A percentile compares a stretch with the other conserved stretches of the same genome.
These are phyloP conservation scores for Tokudaia tokunoshimensis DNA, from an alignment of 2,797 vertebrate species.

Conservation along the genomic window DNA sequence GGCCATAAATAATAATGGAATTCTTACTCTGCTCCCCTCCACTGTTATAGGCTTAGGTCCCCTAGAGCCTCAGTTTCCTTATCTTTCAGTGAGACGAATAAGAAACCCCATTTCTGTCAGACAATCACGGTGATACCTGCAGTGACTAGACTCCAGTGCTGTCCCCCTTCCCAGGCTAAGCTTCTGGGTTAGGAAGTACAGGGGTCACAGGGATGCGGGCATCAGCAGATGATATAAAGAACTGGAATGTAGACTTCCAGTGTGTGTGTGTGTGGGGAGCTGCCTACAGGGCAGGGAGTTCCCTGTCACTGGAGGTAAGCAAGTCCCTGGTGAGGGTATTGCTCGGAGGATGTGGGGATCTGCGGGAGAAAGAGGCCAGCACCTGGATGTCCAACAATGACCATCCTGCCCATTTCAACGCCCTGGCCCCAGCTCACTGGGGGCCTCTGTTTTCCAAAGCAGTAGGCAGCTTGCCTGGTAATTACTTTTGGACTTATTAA, in stretches of 20 bases:
- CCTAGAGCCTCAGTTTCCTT: background rate
- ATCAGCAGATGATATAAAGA: background rate
- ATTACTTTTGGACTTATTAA: constrained; percentile 86
- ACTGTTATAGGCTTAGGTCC: background rate
- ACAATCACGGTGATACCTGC: rapidly evolving
- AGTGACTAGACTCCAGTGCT: background rate
- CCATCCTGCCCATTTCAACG: background rate
- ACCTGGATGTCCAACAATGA: background rate
- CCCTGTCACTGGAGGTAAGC: background rate
- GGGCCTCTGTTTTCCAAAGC: constrained; percentile 83
- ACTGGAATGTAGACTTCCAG: background rate
- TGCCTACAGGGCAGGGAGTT: background rate
- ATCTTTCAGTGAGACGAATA: background rate
- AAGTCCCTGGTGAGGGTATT: background rate
- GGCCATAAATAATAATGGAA: background rate
- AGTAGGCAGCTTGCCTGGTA: constrained; percentile 81
- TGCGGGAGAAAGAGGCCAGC: background rate
- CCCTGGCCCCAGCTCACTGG: constrained; percentile 63
- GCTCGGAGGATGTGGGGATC: background rate
- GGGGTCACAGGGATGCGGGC: background rate
- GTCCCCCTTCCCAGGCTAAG: background rate
- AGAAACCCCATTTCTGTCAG: background rate
- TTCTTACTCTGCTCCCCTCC: background rate
- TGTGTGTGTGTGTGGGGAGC: too few relatives aligned
- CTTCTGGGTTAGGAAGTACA: background rate